These are phyloP conservation scores for Megathymus violae DNA, from an alignment of 1,140 invertebrate genomes.

Conservation along the genomic window DNA sequence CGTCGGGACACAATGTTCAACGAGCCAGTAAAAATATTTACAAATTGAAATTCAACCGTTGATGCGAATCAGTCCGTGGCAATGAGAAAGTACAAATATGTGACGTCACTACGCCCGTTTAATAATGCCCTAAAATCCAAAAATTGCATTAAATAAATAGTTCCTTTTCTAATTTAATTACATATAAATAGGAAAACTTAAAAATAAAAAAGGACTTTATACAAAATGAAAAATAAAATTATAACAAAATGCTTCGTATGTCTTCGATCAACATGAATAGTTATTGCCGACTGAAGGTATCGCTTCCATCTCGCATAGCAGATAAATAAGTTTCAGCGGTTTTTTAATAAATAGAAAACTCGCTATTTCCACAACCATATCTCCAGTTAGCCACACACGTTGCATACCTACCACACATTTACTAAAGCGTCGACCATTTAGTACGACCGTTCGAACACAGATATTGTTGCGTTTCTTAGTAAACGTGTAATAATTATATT, in stretches of 20 bases:
- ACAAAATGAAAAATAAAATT: constrained; percentile 65
- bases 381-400: constrained; percentile 60
- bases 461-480: no score
- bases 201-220: constrained; percentile 67
- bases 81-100: constrained; percentile 32
- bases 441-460: no score
- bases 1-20: constrained; percentile 42
- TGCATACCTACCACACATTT: constrained; percentile 13
- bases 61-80: constrained; percentile 24
- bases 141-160: constrained; percentile 74
- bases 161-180: constrained; percentile 73
- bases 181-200: constrained; percentile 76
- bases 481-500: constrained; percentile 12
- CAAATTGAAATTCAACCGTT: no score
- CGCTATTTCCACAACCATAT: constrained; percentile 65
- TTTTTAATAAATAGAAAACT: constrained; percentile 37
- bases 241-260: constrained; percentile 42
- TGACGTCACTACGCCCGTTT: constrained; percentile 60
- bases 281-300: constrained; percentile 41
- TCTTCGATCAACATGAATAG: constrained; percentile 22
- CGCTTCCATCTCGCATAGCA: constrained; percentile 57
- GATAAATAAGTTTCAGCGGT: constrained; percentile 33
- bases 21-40: neutral
- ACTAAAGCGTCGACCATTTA: constrained; percentile 9
- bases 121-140: constrained; percentile 66